Base-by-base conservation (phyloP, 2,888 invertebrate genomes). In the Onchidella celtica region DNA sequence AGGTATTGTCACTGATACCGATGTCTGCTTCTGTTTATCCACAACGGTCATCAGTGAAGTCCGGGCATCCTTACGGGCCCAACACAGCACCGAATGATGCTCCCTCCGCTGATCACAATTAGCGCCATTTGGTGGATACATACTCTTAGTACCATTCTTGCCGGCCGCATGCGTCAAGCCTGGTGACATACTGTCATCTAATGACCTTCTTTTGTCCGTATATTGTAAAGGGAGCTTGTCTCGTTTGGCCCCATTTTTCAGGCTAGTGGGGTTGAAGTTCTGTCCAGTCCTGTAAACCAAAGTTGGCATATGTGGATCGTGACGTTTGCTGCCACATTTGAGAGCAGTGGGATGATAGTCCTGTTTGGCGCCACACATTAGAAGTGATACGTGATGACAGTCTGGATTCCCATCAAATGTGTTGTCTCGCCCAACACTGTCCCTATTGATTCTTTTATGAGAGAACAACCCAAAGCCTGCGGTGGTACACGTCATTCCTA, bases 311-410 rank as follows among this genome's bases (percentile, higher is more conserved):
- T 47, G 47, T 6, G 6, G 9, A 47, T 47, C 9, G 17, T 17
- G 47, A 47, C 47, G 47, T 47, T 47, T 47, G 9, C 6, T 6
- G 9, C 47, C 47, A 47, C 47, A 11, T 17, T 47, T 47, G 47
- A 47, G 47, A 6, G 47, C 6, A 6, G 47, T 11, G 47, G 47
- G 17, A 17, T 47, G 47, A 17, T 47, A 47, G 9, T 47, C 47
- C 29, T 27, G 29, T 29, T 29, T 66, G 32, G 66, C 27, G 9
- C 66, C 66, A 27, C 66, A 66, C 66, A 66, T 66, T 9, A 66
- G 32, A 29, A 66, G 27, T 11, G 66, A 66, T 14, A 66, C 27
- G 3, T 66, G 27, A 9, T 66, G 66, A 14, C 27, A 11, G 66
- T 66, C 32, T 11, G 27, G 9, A 4, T 21, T 29, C 3, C 14